A percentile compares a stretch with the other conserved stretches of the same genome.
phyloP scores from a whole-genome alignment of 2,113 vertebrate species.

The Salvelinus namaycush region DNA sequence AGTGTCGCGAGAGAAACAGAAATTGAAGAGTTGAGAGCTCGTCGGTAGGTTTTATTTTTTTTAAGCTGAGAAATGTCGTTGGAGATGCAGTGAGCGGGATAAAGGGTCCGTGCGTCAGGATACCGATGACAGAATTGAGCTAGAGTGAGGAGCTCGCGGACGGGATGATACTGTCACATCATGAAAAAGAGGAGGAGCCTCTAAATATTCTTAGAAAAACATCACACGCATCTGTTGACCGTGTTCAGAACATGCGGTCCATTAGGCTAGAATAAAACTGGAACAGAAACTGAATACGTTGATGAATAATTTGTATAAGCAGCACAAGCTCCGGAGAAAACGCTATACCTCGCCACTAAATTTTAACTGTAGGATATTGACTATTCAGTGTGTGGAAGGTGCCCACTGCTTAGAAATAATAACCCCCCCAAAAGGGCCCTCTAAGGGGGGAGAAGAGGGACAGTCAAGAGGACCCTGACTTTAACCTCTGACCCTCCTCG shows the following conservation, averaged over 20 bases:
- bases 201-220: neutral
- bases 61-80: no score
- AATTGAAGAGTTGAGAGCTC: slow-evolving; percentile 43
- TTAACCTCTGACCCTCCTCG: neutral
- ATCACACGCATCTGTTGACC: neutral
- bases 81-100: neutral
- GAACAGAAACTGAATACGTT: neutral
- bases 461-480: neutral
- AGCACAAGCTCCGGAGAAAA: no score
- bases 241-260: neutral
- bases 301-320: no score
- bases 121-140: neutral
- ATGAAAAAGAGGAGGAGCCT: slow-evolving; percentile 26
- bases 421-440: neutral
- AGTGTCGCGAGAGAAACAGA: slow-evolving; percentile 56
- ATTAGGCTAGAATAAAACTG: neutral
- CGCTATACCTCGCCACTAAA: no score
- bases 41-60: neutral
- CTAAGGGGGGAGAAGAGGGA: neutral
- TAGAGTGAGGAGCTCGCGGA: neutral
- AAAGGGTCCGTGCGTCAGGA: neutral
- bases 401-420: no score
- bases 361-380: no score
- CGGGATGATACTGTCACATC: neutral
- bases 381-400: no score